These are phyloP conservation scores for Euglossa dilemma DNA, from an alignment of 1,140 invertebrate genomes.

Conservation along the genomic window DNA sequence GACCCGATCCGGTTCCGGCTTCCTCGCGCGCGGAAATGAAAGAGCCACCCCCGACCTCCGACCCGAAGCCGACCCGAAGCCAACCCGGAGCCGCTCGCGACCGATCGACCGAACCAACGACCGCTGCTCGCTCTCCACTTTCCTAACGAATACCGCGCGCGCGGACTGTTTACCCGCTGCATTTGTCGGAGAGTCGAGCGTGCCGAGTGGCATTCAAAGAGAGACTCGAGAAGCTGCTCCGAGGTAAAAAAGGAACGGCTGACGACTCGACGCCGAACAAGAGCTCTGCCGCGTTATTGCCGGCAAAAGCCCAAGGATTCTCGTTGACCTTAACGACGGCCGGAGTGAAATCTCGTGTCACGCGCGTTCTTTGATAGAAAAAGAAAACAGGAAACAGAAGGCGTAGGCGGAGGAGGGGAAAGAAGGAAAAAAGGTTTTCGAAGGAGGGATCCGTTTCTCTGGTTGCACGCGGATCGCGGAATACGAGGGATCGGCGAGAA, in stretches of 20 bases:
- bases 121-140: slow-evolving; percentile 46
- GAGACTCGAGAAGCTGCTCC: not conserved
- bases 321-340: not conserved
- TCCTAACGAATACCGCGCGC: slow-evolving; percentile 67
- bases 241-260: not conserved
- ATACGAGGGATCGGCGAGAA: not conserved
- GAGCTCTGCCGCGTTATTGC: not conserved
- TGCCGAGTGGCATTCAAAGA: not conserved
- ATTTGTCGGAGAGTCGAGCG: slow-evolving; percentile 52
- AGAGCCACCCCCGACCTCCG: slow-evolving; percentile 28
- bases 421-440: too few relatives aligned
- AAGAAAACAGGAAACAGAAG: too few relatives aligned
- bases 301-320: not conserved
- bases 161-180: slow-evolving; percentile 61
- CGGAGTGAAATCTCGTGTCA: not conserved
- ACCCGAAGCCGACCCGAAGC: too few relatives aligned
- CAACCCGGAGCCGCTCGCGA: not conserved
- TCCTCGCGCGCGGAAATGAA: slow-evolving; percentile 69
- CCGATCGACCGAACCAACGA: not conserved
- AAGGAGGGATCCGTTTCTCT: too few relatives aligned
- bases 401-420: too few relatives aligned
- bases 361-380: not conserved
- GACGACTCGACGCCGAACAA: not conserved
- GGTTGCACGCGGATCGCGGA: too few relatives aligned
- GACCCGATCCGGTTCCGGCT: slow-evolving; percentile 59